Conservation (phyloP, 2,888 invertebrate genomes). For the Yponomeuta cagnagella region DNA sequence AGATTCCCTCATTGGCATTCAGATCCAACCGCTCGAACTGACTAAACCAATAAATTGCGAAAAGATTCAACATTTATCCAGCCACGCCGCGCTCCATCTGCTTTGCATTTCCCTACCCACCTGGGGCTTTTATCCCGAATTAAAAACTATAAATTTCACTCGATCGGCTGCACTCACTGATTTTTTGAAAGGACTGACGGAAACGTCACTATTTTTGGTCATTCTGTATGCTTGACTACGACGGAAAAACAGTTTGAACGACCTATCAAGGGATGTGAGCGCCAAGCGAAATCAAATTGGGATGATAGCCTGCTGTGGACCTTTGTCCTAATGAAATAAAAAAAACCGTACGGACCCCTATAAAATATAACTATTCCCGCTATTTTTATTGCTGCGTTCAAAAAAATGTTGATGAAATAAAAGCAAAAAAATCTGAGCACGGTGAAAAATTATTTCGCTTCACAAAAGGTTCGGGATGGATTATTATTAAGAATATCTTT, state of each 20-base stretch:
- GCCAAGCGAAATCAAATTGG: not conserved
- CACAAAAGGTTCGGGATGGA: not conserved
- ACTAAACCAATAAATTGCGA: conserved; percentile 21
- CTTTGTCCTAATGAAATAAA: not conserved
- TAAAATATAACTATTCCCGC: not conserved
- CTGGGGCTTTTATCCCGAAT: not conserved
- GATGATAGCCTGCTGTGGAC: not conserved
- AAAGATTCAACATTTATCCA: conserved; percentile 17
- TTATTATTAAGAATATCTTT: not conserved
- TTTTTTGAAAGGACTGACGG: not conserved
- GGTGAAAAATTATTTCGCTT: not conserved
- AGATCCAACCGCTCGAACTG: conserved; percentile 11
- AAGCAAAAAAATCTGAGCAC: not conserved
- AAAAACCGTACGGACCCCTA: too few relatives aligned
- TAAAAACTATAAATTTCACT: conserved; percentile 1
- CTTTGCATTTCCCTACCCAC: conserved; percentile 1
- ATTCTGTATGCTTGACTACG: not conserved
- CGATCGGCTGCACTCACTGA: not conserved
- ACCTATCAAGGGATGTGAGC: not conserved
- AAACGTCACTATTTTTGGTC: not conserved
- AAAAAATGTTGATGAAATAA: too few relatives aligned
- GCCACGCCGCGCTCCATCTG: conserved; percentile 13
- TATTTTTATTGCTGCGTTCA: not conserved
- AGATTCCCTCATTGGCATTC: conserved; percentile 17
- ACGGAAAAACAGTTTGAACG: not conserved